Conservation (phyloP, 2,113 vertebrate species). For the Sclerurus mexicanus region DNA sequence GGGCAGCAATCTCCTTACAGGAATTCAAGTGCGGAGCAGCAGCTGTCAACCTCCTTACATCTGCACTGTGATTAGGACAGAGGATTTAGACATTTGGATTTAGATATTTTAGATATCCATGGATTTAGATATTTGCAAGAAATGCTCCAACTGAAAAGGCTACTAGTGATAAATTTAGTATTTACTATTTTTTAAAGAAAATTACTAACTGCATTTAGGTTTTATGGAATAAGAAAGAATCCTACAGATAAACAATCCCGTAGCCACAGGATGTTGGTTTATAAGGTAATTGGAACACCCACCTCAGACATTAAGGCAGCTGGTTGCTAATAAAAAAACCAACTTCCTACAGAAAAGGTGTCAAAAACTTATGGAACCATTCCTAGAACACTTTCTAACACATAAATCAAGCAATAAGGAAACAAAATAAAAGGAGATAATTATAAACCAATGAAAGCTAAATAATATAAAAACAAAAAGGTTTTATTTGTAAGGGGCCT, state of each 20-base stretch:
- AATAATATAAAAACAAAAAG: neutral
- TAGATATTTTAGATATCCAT: neutral
- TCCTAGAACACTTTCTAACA: neutral
- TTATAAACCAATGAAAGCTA: neutral
- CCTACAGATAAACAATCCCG: neutral
- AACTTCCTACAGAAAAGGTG: neutral
- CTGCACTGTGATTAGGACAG: neutral
- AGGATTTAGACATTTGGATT: neutral
- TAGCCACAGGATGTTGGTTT: neutral
- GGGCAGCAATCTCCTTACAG: neutral
- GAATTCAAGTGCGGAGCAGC: neutral
- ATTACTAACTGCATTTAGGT: neutral
- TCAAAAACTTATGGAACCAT: neutral
- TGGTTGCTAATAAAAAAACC: neutral
- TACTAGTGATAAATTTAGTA: neutral
- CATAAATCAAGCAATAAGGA: neutral
- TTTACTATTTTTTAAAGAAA: conserved; percentile 21
- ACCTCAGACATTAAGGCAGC: neutral
- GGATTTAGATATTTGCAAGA: conserved; percentile 8
- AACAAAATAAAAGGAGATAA: neutral
- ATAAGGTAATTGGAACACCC: neutral
- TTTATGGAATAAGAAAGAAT: conserved; percentile 7
- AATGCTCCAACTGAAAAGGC: neutral
- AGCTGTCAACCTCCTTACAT: conserved; percentile 1
- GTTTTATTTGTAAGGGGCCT: neutral